Conservation (phyloP, 2,888 invertebrate genomes). For the Lasiommata megera region DNA sequence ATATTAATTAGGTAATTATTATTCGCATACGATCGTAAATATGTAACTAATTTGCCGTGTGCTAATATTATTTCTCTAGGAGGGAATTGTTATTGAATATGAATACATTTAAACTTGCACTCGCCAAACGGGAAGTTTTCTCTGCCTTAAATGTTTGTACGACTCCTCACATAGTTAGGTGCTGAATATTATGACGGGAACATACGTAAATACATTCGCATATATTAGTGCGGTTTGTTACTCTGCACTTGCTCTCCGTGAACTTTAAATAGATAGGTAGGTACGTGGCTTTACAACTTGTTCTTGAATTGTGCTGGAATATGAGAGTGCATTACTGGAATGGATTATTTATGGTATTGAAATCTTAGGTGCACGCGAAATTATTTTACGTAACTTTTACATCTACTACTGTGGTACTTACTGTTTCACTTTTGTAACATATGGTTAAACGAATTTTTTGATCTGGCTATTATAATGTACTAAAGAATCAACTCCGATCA, state of each 20-base stretch:
- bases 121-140: conserved; percentile 10
- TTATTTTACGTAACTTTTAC: too few relatives aligned
- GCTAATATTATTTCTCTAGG: conserved; percentile 1
- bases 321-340: too few relatives aligned
- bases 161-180: conserved; percentile 25
- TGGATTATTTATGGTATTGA: too few relatives aligned
- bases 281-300: conserved; percentile 1
- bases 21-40: too few relatives aligned
- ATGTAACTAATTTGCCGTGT: too few relatives aligned
- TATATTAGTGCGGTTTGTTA: conserved; percentile 49
- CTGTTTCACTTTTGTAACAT: too few relatives aligned
- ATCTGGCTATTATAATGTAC: too few relatives aligned
- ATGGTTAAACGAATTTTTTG: too few relatives aligned
- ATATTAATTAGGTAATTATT: too few relatives aligned
- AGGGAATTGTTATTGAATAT: conserved; percentile 19
- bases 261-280: conserved; percentile 17
- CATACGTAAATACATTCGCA: conserved; percentile 39
- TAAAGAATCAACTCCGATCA: too few relatives aligned
- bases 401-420: too few relatives aligned
- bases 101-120: conserved; percentile 28
- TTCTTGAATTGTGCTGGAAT: background rate
- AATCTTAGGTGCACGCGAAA: too few relatives aligned
- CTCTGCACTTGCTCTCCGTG: conserved; percentile 19
- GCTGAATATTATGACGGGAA: conserved; percentile 36
- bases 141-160: conserved; percentile 21